These are phyloP conservation scores for Rhogogaster chlorosoma DNA, from an alignment of 2,888 invertebrate species.

Conservation along the genomic window DNA sequence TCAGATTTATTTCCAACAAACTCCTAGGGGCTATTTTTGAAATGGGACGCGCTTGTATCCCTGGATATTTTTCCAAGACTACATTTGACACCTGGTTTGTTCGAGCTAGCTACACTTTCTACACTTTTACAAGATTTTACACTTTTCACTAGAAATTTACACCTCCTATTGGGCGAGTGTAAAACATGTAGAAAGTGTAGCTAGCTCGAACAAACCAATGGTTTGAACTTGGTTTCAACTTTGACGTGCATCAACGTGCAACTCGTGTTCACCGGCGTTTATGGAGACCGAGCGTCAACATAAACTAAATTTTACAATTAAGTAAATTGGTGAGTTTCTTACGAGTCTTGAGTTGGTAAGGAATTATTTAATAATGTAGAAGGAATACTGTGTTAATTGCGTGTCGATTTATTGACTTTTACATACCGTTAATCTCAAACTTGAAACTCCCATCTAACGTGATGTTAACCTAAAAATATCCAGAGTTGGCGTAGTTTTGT, in stretches of 20 bases:
- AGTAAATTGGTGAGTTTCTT: neutral
- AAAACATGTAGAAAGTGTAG: too few species aligned
- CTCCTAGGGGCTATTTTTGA: too few species aligned
- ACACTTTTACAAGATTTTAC: too few species aligned
- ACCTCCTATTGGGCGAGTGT: too few species aligned
- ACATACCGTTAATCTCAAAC: neutral
- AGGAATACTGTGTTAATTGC: neutral
- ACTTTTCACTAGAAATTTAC: too few species aligned
- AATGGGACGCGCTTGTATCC: too few species aligned
- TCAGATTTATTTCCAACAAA: neutral
- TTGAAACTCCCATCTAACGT: neutral
- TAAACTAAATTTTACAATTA: neutral
- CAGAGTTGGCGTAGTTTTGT: neutral
- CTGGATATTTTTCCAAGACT: too few species aligned
- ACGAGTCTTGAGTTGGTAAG: neutral
- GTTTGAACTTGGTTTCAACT: neutral
- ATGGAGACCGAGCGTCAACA: neutral
- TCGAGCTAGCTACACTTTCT: too few species aligned
- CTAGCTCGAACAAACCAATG: too few species aligned
- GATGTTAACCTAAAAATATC: neutral
- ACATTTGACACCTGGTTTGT: too few species aligned
- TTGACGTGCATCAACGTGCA: neutral
- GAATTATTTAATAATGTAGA: neutral
- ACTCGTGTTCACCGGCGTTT: neutral
- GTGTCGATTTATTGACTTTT: neutral